Conservation (phyloP, 2,888 invertebrate genomes). For the Drosophila recens region DNA sequence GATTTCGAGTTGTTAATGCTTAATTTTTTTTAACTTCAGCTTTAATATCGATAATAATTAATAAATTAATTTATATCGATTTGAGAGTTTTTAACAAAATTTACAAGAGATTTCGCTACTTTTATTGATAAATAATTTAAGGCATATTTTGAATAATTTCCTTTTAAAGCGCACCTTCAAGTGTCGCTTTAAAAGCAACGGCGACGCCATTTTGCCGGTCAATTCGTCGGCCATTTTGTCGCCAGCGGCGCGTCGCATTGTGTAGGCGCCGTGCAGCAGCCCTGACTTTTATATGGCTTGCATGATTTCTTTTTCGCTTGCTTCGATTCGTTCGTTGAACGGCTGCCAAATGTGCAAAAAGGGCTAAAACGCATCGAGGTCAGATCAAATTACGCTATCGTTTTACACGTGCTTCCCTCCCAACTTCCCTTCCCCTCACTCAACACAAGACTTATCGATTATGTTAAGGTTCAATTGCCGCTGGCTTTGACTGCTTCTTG, state of each 20-base stretch:
- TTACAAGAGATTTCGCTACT: too few species aligned
- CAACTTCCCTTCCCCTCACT: too few species aligned
- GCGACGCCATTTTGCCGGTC: conserved; percentile 50
- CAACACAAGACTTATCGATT: conserved; percentile 57
- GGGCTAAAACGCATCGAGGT: conserved; percentile 34
- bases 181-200: conserved; percentile 11
- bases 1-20: too few species aligned
- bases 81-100: too few species aligned
- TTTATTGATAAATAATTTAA: too few species aligned
- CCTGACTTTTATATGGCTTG: conserved; percentile 51
- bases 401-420: conserved; percentile 25
- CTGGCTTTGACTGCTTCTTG: conserved; percentile 6
- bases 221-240: conserved; percentile 69
- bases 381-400: conserved; percentile 50
- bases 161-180: conserved; percentile 36
- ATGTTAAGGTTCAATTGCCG: conserved; percentile 34
- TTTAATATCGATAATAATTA: too few species aligned
- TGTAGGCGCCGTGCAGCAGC: conserved; percentile 70
- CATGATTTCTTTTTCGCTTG: conserved; percentile 45
- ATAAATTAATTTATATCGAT: too few species aligned
- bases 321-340: conserved; percentile 55
- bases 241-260: conserved; percentile 45
- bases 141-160: neutral
- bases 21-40: neutral
- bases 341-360: conserved; percentile 68